These are phyloP conservation scores for Hymenopus coronatus DNA, from an alignment of 2,888 invertebrate species.

Conservation along the genomic window DNA sequence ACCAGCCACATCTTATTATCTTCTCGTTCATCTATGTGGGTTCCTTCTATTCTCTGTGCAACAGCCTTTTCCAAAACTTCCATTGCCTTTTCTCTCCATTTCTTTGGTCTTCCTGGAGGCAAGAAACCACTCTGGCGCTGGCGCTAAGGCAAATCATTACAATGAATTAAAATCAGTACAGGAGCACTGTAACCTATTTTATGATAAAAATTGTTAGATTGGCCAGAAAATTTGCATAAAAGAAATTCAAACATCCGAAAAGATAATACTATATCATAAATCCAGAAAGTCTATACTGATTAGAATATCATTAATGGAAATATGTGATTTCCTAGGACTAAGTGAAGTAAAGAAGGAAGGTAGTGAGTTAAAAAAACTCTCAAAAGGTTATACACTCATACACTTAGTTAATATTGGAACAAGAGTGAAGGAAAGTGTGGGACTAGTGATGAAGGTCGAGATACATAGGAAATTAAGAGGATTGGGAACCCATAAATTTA, in stretches of 20 bases:
- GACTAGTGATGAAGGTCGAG: too few relatives aligned
- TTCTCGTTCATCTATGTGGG: slow-evolving; percentile 85
- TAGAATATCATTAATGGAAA: too few relatives aligned
- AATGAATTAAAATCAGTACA: neutral
- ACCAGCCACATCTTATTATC: slow-evolving; percentile 96
- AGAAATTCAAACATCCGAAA: neutral
- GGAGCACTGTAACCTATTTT: neutral
- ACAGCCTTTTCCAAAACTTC: slow-evolving; percentile 77
- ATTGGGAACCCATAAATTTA: too few relatives aligned
- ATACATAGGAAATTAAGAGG: too few relatives aligned
- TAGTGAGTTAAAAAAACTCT: too few relatives aligned
- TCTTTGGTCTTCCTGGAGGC: slow-evolving; percentile 91
- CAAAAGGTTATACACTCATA: too few relatives aligned
- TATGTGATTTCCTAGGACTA: too few relatives aligned
- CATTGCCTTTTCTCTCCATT: slow-evolving; percentile 84
- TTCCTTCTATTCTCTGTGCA: slow-evolving; percentile 86
- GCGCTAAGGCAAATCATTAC: slow-evolving; percentile 51
- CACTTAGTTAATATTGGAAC: too few relatives aligned
- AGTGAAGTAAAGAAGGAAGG: too few relatives aligned
- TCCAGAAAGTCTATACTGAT: rapidly evolving
- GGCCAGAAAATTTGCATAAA: neutral
- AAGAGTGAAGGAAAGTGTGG: too few relatives aligned
- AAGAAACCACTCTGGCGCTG: slow-evolving; percentile 81
- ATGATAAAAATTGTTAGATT: neutral
- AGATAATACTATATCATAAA: too few relatives aligned